These are phyloP conservation scores for Dusona sp. DNA, from an alignment of 2,888 invertebrate species.

Conservation along the genomic window DNA sequence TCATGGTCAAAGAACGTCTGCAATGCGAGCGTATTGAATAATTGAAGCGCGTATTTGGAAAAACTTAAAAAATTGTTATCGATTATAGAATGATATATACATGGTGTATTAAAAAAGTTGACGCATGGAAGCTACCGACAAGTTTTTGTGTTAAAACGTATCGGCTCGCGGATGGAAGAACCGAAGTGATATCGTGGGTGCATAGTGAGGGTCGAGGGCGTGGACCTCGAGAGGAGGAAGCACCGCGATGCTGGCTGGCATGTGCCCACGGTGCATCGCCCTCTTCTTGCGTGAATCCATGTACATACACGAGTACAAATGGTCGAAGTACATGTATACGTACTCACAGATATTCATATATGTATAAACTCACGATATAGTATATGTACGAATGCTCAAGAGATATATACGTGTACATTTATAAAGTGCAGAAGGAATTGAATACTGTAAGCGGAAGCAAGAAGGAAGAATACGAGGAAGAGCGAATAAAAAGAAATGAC, in stretches of 20 bases:
- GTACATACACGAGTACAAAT: constrained; percentile 46
- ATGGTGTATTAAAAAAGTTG: neutral
- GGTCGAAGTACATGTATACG: neutral
- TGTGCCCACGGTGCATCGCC: constrained; percentile 72
- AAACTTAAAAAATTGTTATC: neutral
- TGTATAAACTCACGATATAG: neutral
- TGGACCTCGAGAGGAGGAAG: constrained; percentile 72
- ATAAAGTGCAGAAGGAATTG: constrained; percentile 60
- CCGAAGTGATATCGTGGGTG: constrained; percentile 63
- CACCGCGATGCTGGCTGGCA: constrained; percentile 70
- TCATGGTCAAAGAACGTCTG: neutral
- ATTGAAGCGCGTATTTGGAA: neutral
- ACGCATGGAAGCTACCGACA: neutral
- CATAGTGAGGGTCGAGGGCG: constrained; percentile 70
- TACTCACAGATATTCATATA: constrained; percentile 32
- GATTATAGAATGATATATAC: neutral
- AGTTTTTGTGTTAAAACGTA: constrained; percentile 39
- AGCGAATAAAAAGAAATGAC: constrained; percentile 51
- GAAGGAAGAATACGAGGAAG: constrained; percentile 23
- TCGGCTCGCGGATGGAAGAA: constrained; percentile 28
- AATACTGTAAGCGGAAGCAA: constrained; percentile 55
- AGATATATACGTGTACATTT: constrained; percentile 31
- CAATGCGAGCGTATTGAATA: neutral
- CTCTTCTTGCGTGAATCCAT: constrained; percentile 55
- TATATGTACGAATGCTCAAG: constrained; percentile 25